phyloP scores from a whole-genome alignment of 2,888 invertebrate species.

The Polymixis flavicincta region DNA sequence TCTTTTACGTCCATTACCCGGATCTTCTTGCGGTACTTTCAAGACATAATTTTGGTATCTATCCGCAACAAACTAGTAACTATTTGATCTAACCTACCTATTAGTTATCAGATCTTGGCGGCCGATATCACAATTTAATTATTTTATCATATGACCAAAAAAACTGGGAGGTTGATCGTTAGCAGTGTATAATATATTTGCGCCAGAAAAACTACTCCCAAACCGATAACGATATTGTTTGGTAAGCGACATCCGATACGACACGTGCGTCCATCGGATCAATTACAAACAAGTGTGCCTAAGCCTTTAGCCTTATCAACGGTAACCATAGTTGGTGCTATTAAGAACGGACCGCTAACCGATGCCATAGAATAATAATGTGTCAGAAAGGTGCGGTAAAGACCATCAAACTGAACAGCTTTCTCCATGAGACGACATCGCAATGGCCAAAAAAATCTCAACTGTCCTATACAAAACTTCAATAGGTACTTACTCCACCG shows the following conservation, averaged over 20 bases:
- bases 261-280: constrained; percentile 13
- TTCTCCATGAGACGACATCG: neutral
- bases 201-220: neutral
- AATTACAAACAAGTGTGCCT: constrained; percentile 20
- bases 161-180: neutral
- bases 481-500: neutral
- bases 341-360: constrained; percentile 54
- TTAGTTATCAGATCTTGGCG: neutral
- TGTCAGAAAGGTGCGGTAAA: neutral
- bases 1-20: no score
- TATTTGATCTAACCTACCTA: neutral
- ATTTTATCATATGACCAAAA: neutral
- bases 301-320: constrained; percentile 41
- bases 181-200: neutral
- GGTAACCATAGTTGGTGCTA: constrained; percentile 42
- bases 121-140: neutral
- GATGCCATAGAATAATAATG: constrained; percentile 26
- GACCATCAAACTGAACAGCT: neutral
- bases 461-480: neutral
- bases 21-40: neutral
- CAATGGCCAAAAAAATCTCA: neutral
- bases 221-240: no score
- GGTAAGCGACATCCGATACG: neutral
- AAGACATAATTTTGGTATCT: neutral
- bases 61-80: neutral